Base-by-base conservation (phyloP, 2,888 invertebrate genomes). In the Megalurothrips usitatus region DNA sequence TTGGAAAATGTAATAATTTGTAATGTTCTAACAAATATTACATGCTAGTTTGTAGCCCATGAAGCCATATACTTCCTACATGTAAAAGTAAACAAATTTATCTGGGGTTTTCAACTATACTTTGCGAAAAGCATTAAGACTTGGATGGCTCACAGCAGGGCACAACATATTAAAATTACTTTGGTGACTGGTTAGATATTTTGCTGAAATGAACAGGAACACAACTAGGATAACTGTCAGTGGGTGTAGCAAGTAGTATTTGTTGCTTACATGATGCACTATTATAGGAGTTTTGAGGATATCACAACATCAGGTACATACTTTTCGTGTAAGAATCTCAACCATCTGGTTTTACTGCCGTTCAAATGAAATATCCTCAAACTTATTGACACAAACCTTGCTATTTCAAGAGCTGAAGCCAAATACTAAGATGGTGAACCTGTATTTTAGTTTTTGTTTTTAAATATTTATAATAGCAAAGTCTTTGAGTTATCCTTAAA, bases 261-360 rank as follows among this genome's bases (percentile, higher is more conserved):
- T 58, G 58, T 58, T 58, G 10, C 17, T n/a, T 6, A 58, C 17
- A 58, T 19, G n/a, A 58, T 58, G 58, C 14, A 19, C n/a, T 17
- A n/a, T 58, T 58, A 19, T 17, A 14, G 14, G 14, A 75, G 3
- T 26, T 75, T 75, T 26, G 68, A 75, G 68, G 68, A 26, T 26
- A 75, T 75, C 68, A 75, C 68, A 75, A 23, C 68, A 23, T 75
- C 68, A 75, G 68, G 68, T 75, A 75, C 68, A 75, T 75, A 26
- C 68, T 75, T 10, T 58, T 1, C 11, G n/a, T 6, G 17, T 58
- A 19, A 58, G n/a, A n/a, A 58, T 75, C 68, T 26, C 26, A 11
- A 75, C 26, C 26, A 26, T 11, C 26, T 12, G 8, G 68, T 75
- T 23, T 26, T 75, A 26, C 68, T 75, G 68, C 26, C 12, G 58